Evolutionary conservation across 2,113 vertebrate species (phyloP).

Genomic region (Grantiella picta): DNA sequence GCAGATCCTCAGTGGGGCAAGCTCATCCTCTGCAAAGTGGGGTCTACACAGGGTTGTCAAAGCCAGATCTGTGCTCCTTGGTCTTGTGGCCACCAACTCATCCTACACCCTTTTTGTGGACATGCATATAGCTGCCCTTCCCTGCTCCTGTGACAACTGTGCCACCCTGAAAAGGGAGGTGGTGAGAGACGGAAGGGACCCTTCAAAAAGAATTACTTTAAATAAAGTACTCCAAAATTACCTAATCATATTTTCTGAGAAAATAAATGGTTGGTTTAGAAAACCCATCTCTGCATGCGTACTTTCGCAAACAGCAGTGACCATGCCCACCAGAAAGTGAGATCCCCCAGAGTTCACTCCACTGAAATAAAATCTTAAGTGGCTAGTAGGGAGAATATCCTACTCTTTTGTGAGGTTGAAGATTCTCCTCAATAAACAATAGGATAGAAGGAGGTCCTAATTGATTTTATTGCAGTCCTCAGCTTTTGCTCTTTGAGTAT

Average conservation of each 20-base stretch:
- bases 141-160: background rate
- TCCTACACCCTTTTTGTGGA: background rate
- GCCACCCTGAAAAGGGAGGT: background rate
- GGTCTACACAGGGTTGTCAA: background rate
- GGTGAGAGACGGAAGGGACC: background rate
- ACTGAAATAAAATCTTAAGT: background rate
- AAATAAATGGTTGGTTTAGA: background rate
- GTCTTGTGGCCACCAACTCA: background rate
- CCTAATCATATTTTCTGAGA: background rate
- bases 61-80: background rate
- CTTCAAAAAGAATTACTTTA: background rate
- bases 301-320: background rate
- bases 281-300: background rate
- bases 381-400: background rate
- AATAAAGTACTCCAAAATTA: background rate
- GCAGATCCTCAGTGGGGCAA: background rate
- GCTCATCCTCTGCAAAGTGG: background rate
- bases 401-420: background rate
- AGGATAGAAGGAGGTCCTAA: background rate
- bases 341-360: background rate
- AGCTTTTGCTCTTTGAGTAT: background rate
- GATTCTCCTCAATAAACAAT: background rate
- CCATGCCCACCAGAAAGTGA: background rate
- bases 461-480: background rate
- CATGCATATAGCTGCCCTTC: accelerated